phyloP scores from a whole-genome alignment of 2,113 vertebrate genomes.

The Passer montanus region DNA sequence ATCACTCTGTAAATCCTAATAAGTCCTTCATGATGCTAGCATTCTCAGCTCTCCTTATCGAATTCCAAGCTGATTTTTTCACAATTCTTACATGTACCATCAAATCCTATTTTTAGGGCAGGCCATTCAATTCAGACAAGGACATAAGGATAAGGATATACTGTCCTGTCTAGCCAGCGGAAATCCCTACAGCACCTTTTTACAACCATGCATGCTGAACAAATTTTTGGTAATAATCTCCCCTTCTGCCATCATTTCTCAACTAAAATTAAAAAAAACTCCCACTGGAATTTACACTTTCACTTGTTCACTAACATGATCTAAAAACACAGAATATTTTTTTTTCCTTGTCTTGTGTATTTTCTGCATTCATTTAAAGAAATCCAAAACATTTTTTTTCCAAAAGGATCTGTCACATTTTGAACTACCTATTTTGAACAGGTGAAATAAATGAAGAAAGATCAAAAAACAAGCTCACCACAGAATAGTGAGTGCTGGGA shows the following conservation, averaged over 20 bases:
- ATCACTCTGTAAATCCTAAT: not conserved
- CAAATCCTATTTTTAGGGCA: not conserved
- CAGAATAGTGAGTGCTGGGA: not conserved
- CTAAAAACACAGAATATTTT: not conserved
- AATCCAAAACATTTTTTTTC: not conserved
- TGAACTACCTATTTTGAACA: not conserved
- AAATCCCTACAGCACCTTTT: not conserved
- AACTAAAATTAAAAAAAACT: not conserved
- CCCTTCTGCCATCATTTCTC: not conserved
- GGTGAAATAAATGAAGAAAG: not conserved
- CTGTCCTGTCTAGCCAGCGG: not conserved
- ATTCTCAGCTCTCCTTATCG: not conserved
- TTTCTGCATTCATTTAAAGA: not conserved
- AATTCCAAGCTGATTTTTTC: not conserved
- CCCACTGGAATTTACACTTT: not conserved
- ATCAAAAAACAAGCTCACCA: not conserved
- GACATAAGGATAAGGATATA: not conserved
- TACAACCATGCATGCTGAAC: accelerated
- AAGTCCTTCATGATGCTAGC: not conserved
- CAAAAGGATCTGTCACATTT: not conserved
- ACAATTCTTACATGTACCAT: not conserved
- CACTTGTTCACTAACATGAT: not conserved
- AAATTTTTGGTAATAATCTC: not conserved
- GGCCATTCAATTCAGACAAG: not conserved
- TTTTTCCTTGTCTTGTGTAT: not conserved